Conservation (phyloP, 2,888 invertebrate genomes). For the Lithophane leautieri region DNA sequence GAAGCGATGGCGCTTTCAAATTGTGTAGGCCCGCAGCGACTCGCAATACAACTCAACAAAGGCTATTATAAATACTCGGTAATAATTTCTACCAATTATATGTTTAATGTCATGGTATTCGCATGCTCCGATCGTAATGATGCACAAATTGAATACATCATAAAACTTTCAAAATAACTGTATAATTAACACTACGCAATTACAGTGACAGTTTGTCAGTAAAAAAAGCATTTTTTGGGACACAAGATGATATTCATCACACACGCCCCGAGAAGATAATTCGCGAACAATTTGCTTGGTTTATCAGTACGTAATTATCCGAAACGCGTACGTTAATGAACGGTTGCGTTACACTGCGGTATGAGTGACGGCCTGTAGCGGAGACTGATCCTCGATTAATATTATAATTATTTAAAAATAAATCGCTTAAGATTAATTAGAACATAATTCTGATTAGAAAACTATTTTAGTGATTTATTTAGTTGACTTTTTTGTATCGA, state of each 20-base stretch:
- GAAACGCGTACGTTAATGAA: conserved; percentile 87
- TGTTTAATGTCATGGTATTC: conserved; percentile 67
- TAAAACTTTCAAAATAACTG: conserved; percentile 75
- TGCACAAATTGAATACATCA: conserved; percentile 75
- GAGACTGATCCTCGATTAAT: background rate
- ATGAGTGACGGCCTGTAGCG: conserved; percentile 71
- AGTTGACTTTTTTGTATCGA: background rate
- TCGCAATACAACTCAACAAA: conserved; percentile 57
- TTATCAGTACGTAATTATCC: conserved; percentile 89
- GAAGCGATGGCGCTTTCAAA: conserved; percentile 49
- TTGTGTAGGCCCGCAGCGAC: conserved; percentile 42
- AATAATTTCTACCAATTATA: conserved; percentile 69
- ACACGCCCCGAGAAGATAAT: conserved; percentile 80
- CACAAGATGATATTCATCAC: conserved; percentile 84
- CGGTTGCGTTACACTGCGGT: conserved; percentile 79
- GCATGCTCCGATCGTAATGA: conserved; percentile 68
- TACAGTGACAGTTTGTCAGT: conserved; percentile 76
- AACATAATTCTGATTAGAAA: too few relatives aligned
- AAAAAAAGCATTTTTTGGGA: conserved; percentile 77
- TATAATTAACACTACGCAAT: conserved; percentile 77
- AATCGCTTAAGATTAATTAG: background rate
- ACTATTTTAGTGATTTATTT: too few relatives aligned
- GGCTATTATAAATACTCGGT: conserved; percentile 61
- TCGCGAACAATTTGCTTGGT: conserved; percentile 88
- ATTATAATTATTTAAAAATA: too few relatives aligned